phyloP scores from a whole-genome alignment of 2,113 vertebrate species.

The Heteronetta atricapilla region DNA sequence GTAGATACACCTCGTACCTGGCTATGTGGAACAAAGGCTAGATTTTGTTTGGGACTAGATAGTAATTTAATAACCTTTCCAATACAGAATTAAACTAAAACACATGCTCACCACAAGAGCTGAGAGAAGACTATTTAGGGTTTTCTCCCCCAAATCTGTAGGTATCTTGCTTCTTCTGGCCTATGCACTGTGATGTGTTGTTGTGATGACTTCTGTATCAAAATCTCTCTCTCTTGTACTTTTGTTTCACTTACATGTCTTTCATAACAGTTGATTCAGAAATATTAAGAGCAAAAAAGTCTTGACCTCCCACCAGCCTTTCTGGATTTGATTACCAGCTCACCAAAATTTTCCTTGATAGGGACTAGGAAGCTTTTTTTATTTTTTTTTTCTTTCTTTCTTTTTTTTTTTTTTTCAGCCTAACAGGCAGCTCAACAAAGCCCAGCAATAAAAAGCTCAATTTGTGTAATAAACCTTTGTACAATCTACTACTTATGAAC shows the following conservation, averaged over 20 bases:
- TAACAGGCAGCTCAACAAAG: slow-evolving; percentile 81
- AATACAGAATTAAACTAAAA: slow-evolving; percentile 65
- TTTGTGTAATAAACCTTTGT: slow-evolving; percentile 81
- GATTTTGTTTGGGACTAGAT: slow-evolving; percentile 57
- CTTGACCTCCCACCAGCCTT: slow-evolving; percentile 44
- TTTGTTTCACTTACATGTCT: neutral
- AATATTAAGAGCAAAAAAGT: slow-evolving; percentile 26
- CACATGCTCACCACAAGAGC: slow-evolving; percentile 31
- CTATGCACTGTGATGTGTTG: neutral
- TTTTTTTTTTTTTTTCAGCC: slow-evolving; percentile 72
- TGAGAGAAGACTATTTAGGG: neutral
- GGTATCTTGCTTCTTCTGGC: neutral
- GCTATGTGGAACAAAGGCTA: slow-evolving; percentile 14
- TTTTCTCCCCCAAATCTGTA: neutral
- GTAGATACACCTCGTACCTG: slow-evolving; percentile 66
- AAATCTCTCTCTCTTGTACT: neutral
- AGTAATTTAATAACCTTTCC: slow-evolving; percentile 66
- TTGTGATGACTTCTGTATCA: neutral
- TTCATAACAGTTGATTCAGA: slow-evolving; percentile 28
- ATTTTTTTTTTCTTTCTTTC: neutral
- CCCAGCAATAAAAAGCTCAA: slow-evolving; percentile 76
- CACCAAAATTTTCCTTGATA: slow-evolving; percentile 72
- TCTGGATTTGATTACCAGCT: slow-evolving; percentile 74
- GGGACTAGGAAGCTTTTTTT: slow-evolving; percentile 48
- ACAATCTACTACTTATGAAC: slow-evolving; percentile 79